Evolutionary conservation across 2,113 vertebrate genomes (phyloP), one percentile per base, ranked within the genome.

Genomic region (Triplophysa dalaica): DNA sequence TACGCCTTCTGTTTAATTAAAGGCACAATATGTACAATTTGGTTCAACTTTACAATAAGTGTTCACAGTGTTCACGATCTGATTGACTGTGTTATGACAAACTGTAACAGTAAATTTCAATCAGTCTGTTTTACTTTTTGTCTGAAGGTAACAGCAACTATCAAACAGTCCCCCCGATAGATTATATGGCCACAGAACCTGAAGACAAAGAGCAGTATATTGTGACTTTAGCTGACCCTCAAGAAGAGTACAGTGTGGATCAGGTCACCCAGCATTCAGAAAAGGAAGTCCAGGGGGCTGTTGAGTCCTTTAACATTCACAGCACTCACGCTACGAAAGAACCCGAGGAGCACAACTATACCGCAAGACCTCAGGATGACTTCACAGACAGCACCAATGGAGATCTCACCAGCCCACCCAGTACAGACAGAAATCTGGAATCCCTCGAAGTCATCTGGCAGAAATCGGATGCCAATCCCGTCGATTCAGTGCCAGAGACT

Each of bases 231-330:
- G 90, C 93, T 45, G 92, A 94, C 83, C 90, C 91, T 52, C 82
- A 92, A 77, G 89, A 94, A 75, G 94, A 96, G 73, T 88, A 93
- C 74, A 88, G 83, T 83, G 83, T 89, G 75, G 88, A 86, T 61
- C 83, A 82, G 60, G 89, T 83, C 29, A 86, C 82, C 3, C 85
- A 80, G 85, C 87, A 75, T 70, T 84, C n/a, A 78, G 85, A 85
- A 67, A 87, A 92, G 8, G 94, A 95, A 87, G 96, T 93, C 65
- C 92, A 94, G 29, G 93, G 88, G 16, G 93, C 91, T 38, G 91
- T 94, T 72, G 93, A 94, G 72, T 88, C 89, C 78, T 83, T 96
- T 24, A 92, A 90, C 78, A 58, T 90, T 81, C 60, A 68, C 84
- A 33, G 77, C 3, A 70, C 73, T 60, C 60, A 77, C 12, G 52